Base-by-base conservation (phyloP, 2,797 vertebrate species). In the Tenualosa thibaudeaui region DNA sequence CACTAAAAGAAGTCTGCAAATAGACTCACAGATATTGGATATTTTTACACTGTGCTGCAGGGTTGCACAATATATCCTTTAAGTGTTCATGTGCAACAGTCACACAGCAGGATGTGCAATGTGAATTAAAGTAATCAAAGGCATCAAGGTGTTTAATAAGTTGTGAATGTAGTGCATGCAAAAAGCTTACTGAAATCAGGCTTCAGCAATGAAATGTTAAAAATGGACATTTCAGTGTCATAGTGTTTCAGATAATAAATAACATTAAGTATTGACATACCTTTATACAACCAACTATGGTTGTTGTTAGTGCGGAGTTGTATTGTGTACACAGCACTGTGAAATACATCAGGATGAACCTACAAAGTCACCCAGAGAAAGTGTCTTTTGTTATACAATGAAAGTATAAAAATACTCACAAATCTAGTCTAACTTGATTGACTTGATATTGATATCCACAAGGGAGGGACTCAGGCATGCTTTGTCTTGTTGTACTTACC, bases 301-400 rank as follows among this genome's bases (percentile, higher is more conserved):
- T 98, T 88, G 98, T 99, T 84, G 98, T 99, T 54, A 99, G 96
- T 0, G 98, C 98, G 0, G 98, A 99, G 89, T 99, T 99, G 92
- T 97, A 96, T 92, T 98, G 98, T 5, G 98, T 99, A 92, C 97
- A 98, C 81, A 99, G 95, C 75, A 99, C 95, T 1, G 97, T 98
- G 88, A 98, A 97, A 86, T 98, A 99, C 98, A 99, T 98, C 85
- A 99, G 85, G 90, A 99, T 88, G 85, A 99, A 99, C 87, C 98
- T 99, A 85, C 0, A 89, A 71, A 87, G 31, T 84, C 37, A 75
- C 37, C 15, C 37, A 75, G 13, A 75, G 31, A 19, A 78, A 78
- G 37, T 6, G 1, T 9, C 17, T 43, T 78, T 22, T 37, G 40
- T 75, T 75, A 75, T 17, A 1, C 0, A 15, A 75, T 9, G 9